Conservation (phyloP, 1,140 invertebrate species). For the Whitmania pigra region DNA sequence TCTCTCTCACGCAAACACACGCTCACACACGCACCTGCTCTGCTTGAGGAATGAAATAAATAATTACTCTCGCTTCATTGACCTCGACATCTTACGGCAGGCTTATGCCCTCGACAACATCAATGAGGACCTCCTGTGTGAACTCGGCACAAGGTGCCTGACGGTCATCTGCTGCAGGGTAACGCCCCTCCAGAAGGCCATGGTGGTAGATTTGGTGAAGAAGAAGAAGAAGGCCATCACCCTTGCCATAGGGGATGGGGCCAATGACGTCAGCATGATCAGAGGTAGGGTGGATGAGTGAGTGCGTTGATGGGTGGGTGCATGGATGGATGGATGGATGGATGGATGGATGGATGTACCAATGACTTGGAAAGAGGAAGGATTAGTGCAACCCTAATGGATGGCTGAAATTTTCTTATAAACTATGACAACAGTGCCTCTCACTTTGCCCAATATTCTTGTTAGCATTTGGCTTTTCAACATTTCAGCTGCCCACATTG, state of each 20-base stretch:
- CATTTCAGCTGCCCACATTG: constrained; percentile 51
- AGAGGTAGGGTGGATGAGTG: constrained; percentile 53
- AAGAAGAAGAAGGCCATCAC: constrained; percentile 63
- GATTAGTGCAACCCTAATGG: no score
- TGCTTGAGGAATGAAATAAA: not conserved
- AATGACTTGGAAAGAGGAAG: no score
- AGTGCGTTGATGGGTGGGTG: no score
- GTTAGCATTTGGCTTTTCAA: constrained; percentile 18
- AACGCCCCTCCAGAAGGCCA: constrained; percentile 84
- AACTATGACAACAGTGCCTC: not conserved
- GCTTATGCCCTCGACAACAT: not conserved
- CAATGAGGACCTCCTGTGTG: not conserved
- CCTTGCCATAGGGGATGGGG: constrained; percentile 62
- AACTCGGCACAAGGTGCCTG: constrained; percentile 34
- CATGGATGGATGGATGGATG: no score
- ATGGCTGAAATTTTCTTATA: not conserved
- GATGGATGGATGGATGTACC: no score
- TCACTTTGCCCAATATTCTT: not conserved
- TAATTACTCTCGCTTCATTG: not conserved
- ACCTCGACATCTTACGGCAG: not conserved
- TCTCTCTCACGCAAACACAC: not conserved
- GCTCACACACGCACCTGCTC: not conserved
- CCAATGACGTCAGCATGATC: constrained; percentile 79
- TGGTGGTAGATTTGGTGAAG: constrained; percentile 87
- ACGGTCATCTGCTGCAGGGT: constrained; percentile 48